Evolutionary conservation across 2,797 vertebrate species (phyloP).

Genomic region (Phoeniculus purpureus): DNA sequence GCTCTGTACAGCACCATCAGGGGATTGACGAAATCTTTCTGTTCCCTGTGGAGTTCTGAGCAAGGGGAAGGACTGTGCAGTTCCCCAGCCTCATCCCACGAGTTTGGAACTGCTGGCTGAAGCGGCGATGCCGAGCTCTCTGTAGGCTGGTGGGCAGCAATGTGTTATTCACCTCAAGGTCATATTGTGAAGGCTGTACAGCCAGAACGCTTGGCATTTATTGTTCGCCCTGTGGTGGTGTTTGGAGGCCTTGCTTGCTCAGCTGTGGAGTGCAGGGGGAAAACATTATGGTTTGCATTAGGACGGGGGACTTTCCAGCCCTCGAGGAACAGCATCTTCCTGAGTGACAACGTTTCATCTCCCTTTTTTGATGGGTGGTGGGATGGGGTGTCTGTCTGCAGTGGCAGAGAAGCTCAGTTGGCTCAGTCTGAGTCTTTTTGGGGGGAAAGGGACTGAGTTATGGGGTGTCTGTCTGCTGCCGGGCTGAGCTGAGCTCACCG

Average conservation of each 20-base stretch:
- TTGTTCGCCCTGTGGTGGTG: not conserved
- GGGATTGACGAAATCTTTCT: not conserved
- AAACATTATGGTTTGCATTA: accelerated
- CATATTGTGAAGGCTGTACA: not conserved
- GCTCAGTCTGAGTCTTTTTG: not conserved
- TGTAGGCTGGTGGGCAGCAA: accelerated
- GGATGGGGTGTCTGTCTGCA: not conserved
- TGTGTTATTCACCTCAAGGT: not conserved
- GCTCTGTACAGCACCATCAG: not conserved
- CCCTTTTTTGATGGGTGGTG: not conserved
- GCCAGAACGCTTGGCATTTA: not conserved
- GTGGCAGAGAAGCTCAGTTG: not conserved
- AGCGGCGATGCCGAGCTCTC: accelerated
- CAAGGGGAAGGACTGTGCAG: accelerated
- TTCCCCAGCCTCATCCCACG: not conserved
- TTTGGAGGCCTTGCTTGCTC: not conserved
- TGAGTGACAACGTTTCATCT: not conserved
- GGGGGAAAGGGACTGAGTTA: not conserved
- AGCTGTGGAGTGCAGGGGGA: not conserved
- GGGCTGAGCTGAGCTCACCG: not conserved
- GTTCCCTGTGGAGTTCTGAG: accelerated
- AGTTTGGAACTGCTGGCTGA: not conserved
- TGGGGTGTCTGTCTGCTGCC: not conserved
- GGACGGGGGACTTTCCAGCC: not conserved
- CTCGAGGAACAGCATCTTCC: not conserved